phyloP scores from a whole-genome alignment of 1,140 invertebrate genomes.

The Pogonomyrmex californicus region DNA sequence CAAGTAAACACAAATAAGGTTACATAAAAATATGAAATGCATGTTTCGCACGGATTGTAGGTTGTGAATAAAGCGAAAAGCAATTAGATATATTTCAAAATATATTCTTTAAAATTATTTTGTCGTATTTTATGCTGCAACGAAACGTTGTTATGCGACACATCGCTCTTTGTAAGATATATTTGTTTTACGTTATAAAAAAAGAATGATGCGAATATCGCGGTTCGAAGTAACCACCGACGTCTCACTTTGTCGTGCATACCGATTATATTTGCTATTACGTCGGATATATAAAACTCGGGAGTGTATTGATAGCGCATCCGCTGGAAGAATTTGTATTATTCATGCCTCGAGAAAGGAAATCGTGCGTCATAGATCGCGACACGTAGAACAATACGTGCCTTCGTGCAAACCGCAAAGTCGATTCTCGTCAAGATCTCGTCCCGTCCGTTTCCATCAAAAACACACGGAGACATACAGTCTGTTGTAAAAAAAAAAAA shows the following conservation, averaged over 20 bases:
- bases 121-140: background rate
- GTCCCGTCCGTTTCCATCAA: background rate
- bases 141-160: background rate
- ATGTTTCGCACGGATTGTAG: background rate
- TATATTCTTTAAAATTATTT: background rate
- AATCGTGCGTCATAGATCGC: conserved; percentile 39
- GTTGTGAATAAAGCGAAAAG: background rate
- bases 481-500: too few species aligned
- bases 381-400: background rate
- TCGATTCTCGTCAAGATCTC: background rate
- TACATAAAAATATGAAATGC: background rate
- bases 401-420: background rate
- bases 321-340: conserved; percentile 25
- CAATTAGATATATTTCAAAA: background rate
- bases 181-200: background rate
- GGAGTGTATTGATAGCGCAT: background rate
- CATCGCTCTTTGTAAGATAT: background rate
- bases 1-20: background rate
- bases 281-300: background rate
- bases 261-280: background rate
- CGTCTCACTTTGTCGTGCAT: background rate
- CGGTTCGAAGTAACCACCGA: background rate
- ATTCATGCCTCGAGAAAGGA: conserved; percentile 37
- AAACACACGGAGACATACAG: too few species aligned
- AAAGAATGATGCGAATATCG: background rate